Evolutionary conservation across 2,113 vertebrate species (phyloP), one percentile per base, ranked within the genome.

Genomic region (Acanthochromis polyacanthus): DNA sequence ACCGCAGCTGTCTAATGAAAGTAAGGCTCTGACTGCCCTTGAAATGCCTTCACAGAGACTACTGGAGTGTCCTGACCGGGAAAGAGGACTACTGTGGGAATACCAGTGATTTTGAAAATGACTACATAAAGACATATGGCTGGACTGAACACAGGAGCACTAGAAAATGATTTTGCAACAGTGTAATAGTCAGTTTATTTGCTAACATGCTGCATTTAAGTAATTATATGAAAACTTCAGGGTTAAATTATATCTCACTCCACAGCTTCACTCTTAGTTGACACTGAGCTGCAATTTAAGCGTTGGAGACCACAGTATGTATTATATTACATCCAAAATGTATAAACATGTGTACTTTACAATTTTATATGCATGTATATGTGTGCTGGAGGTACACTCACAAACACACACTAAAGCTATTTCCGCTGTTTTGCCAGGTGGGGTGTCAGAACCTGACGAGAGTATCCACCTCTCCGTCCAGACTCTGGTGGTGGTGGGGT

Each of bases 341-440:
- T 66, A 15, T 23, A 30, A n/a, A 7, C 17, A 19, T 50, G 48
- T 50, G 48, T 50, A 19, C 19, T 19, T 5, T 36, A 1, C 1
- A 6, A 48, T 11, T 50, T 17, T 51, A 3, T n/a, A 51, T 16
- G n/a, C 25, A 10, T 57, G 14, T 15, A 17, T 46, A 14, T 58
- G 46, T 51, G 51, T 58, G 9, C 20, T 10, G 4, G 4, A 36
- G 22, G 74, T n/a, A 53, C 16, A 72, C 60, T 28, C 38, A 51
- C 8, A 43, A 19, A 4, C 38, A 71, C 51, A 60, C 77, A 75
- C 65, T 73, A 48, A 76, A 80, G 67, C 25, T 25, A 56, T 81
- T 86, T 84, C 69, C 48, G 80, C 55, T 89, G 77, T 86, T 89
- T 88, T 88, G 82, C 82, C 86, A 87, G 88, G 78, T 85, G 86